phyloP scores from a whole-genome alignment of 2,888 invertebrate genomes.

The Melipona beecheii region DNA sequence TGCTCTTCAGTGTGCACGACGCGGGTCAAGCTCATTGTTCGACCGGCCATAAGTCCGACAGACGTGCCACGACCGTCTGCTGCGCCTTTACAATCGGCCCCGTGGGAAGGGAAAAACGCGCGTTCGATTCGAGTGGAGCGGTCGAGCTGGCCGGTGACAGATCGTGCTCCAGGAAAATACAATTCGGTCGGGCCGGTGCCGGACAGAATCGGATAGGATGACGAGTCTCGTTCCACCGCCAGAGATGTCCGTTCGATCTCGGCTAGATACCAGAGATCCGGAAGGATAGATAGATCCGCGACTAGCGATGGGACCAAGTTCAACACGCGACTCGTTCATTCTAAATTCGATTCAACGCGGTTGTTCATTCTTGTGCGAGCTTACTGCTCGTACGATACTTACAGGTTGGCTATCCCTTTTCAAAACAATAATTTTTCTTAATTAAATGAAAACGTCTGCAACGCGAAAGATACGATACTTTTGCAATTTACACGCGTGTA shows the following conservation, averaged over 20 bases:
- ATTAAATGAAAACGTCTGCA: too few relatives aligned
- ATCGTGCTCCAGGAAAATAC: constrained; percentile 52
- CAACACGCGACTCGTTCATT: too few relatives aligned
- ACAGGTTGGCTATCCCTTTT: too few relatives aligned
- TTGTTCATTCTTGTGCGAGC: too few relatives aligned
- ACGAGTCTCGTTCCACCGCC: background rate
- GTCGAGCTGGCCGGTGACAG: constrained; percentile 30
- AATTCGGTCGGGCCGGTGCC: constrained; percentile 43
- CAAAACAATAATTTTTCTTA: too few relatives aligned
- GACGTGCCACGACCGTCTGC: constrained; percentile 57
- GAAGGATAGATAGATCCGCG: constrained; percentile 24
- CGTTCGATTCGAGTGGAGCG: constrained; percentile 41
- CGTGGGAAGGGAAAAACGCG: constrained; percentile 31
- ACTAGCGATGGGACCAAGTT: too few relatives aligned
- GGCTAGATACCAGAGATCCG: constrained; percentile 36
- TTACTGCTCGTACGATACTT: too few relatives aligned
- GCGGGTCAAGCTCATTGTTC: constrained; percentile 50
- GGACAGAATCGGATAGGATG: background rate
- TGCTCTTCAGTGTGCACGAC: constrained; percentile 20
- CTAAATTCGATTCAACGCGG: too few relatives aligned
- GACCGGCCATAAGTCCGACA: constrained; percentile 51
- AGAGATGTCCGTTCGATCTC: constrained; percentile 37
- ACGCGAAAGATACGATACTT: too few relatives aligned
- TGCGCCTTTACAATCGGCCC: constrained; percentile 44
- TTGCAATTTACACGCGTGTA: too few relatives aligned